Conservation (phyloP, 2,888 invertebrate genomes). For the Lycocerus yunnanus region DNA sequence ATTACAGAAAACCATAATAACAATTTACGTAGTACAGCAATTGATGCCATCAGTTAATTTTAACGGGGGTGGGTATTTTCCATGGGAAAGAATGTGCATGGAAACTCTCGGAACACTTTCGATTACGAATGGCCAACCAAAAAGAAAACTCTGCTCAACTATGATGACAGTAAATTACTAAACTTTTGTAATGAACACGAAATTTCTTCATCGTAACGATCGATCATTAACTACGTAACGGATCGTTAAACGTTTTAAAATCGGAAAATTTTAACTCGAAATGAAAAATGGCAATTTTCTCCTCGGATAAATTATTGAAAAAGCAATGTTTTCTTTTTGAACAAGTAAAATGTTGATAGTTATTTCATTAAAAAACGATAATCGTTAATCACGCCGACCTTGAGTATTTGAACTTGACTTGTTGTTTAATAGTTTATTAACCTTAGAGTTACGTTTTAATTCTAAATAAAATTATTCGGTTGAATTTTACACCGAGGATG, state of each 20-base stretch:
- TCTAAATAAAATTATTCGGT: constrained; percentile 6
- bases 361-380: constrained; percentile 5
- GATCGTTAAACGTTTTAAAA: not conserved
- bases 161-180: not conserved
- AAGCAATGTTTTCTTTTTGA: not conserved
- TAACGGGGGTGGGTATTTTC: not conserved
- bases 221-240: not conserved
- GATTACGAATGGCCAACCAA: not conserved
- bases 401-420: constrained; percentile 10
- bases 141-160: not conserved
- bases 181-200: not conserved
- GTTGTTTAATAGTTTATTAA: constrained; percentile 9
- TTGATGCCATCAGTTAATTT: not conserved
- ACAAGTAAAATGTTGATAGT: not conserved
- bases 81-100: not conserved
- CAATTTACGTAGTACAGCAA: not conserved
- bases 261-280: no score
- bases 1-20: not conserved
- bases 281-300: not conserved
- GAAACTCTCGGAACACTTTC: not conserved
- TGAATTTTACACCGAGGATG: not conserved
- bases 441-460: constrained; percentile 2
- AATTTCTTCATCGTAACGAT: not conserved
- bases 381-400: constrained; percentile 10
- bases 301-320: not conserved